Evolutionary conservation across 2,888 invertebrate species (phyloP).

Genomic region (Cactoblastis cactorum): DNA sequence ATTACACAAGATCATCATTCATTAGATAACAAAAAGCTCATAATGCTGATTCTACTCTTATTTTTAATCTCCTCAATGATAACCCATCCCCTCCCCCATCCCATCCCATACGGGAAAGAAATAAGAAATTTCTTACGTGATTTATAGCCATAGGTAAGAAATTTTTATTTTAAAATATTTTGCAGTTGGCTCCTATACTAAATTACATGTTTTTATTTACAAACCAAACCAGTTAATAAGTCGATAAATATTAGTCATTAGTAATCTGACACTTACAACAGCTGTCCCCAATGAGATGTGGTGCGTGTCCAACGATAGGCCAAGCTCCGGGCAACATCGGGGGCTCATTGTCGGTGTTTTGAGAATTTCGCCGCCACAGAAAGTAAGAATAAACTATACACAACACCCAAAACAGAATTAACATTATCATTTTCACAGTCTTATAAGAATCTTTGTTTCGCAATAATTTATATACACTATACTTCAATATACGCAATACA

Average conservation of each 20-base stretch:
- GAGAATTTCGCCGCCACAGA: conserved; percentile 32
- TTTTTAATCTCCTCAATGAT: too few relatives aligned
- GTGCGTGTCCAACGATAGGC: conserved; percentile 56
- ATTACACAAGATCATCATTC: not conserved
- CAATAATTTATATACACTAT: not conserved
- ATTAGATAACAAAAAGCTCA: too few relatives aligned
- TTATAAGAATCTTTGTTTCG: conserved; percentile 14
- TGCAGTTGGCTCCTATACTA: too few relatives aligned
- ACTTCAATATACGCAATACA: not conserved
- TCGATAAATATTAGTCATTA: not conserved
- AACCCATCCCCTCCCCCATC: too few relatives aligned
- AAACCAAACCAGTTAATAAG: too few relatives aligned
- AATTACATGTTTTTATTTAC: too few relatives aligned
- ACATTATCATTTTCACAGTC: conserved; percentile 33
- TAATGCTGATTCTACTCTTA: too few relatives aligned
- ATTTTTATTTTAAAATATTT: too few relatives aligned
- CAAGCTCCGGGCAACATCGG: conserved; percentile 44
- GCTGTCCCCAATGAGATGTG: conserved; percentile 52
- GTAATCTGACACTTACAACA: conserved; percentile 36
- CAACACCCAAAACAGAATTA: conserved; percentile 34
- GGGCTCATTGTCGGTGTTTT: conserved; percentile 38
- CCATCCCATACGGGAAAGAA: too few relatives aligned
- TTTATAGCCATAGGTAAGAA: too few relatives aligned
- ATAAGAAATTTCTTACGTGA: too few relatives aligned
- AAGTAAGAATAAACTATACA: conserved; percentile 31